Conservation (phyloP, 2,113 vertebrate species). For the Spea bombifrons region DNA sequence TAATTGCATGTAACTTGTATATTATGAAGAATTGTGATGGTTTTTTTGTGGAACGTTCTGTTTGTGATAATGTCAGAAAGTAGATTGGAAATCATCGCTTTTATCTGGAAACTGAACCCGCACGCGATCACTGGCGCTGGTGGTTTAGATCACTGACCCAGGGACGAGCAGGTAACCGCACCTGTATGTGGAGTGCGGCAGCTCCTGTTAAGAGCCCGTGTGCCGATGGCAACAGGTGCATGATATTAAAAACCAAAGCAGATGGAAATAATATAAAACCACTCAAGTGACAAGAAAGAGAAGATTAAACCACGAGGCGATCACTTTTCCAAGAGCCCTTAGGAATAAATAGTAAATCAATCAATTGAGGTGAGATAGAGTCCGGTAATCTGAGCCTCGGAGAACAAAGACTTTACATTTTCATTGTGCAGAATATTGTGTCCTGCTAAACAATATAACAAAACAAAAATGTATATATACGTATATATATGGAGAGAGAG, state of each 20-base stretch:
- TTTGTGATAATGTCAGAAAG: neutral
- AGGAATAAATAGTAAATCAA: neutral
- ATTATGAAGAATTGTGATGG: neutral
- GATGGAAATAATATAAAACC: neutral
- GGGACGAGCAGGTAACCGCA: neutral
- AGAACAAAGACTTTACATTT: too few relatives aligned
- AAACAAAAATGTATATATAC: too few relatives aligned
- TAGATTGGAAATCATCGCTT: neutral
- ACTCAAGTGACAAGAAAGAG: conserved; percentile 1
- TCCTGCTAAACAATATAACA: too few relatives aligned
- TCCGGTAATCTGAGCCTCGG: too few relatives aligned
- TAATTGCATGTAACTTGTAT: neutral
- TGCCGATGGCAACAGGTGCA: neutral
- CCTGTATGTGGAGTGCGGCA: neutral
- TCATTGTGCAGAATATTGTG: too few relatives aligned
- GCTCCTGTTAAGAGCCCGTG: neutral
- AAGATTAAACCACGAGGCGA: neutral
- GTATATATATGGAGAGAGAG: too few relatives aligned
- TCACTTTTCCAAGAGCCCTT: neutral
- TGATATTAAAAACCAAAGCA: neutral
- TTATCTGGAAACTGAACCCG: neutral
- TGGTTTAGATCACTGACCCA: conserved; percentile 3
- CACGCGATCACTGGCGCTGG: conserved; percentile 4
- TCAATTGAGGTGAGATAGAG: neutral
- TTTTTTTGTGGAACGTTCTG: neutral